Evolutionary conservation across 2,888 invertebrate species (phyloP), one percentile per base, ranked within the genome.

Genomic region (Cataglyphis rosenhaueri): DNA sequence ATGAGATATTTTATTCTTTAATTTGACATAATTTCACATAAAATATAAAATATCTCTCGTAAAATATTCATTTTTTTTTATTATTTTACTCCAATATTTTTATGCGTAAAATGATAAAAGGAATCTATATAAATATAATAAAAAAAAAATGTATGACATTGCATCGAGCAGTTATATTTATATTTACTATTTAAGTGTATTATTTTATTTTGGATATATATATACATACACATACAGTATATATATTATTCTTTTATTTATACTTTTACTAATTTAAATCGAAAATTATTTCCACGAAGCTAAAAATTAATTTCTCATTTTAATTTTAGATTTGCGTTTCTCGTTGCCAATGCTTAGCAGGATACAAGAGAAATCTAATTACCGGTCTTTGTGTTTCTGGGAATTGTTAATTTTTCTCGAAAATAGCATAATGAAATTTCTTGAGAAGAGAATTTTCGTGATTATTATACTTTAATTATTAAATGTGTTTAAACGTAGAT

Each of bases 291-390:
- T 32, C 3, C 4, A 18, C 9, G 2, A 18, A 61, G 9, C 18
- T 29, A 29, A 32, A 12, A 32, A 32, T 35, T 32, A 1, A 41
- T 9, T 21, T 64, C 44, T 41, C 9, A 32, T 57, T 83, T 41
- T 55, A 6, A 44, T 15, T 82, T 41, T 32, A 86, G 86, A 0
- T 0, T 3, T 86, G 86, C 41, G 5, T 18, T 3, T 0, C 0
- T 0, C 52, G 52, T 1, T 86, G 86, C 10, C 75, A 59, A 9
- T 85, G 86, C 48, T 8, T 35, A 1, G 0, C 4, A 0, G 79
- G 79, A 29, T 84, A 38, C 38, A 9, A 61, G n/a, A 84, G 79
- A 38, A 52, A 79, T 12, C 0, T 6, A 5, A 0, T 0, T 2
- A 18, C 8, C 4, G 8, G n/a, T 1, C 0, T 35, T 0, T 86